Conservation (phyloP, 2,888 invertebrate species). For the Calameuta idolon region DNA sequence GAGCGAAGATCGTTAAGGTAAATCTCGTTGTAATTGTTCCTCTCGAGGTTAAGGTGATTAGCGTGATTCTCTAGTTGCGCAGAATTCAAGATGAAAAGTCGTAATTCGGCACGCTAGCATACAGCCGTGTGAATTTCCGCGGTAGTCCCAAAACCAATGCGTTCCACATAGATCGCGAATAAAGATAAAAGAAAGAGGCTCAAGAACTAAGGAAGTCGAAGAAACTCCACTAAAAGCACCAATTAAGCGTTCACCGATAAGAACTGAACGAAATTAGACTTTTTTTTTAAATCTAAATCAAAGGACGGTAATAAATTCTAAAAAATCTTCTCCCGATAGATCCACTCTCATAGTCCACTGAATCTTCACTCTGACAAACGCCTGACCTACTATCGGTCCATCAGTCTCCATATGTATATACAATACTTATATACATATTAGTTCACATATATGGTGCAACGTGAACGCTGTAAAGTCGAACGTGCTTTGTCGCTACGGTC, state of each 20-base stretch:
- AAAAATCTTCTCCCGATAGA: neutral
- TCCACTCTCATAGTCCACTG: slow-evolving; percentile 2
- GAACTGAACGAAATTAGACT: neutral
- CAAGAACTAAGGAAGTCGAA: neutral
- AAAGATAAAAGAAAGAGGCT: neutral
- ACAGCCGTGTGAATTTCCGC: neutral
- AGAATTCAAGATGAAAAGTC: neutral
- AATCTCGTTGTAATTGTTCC: neutral
- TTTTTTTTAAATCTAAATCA: neutral
- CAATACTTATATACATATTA: neutral
- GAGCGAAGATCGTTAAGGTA: neutral
- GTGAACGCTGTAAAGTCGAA: neutral
- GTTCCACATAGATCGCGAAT: neutral
- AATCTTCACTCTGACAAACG: neutral
- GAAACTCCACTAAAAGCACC: neutral
- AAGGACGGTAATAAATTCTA: neutral
- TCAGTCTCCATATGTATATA: neutral
- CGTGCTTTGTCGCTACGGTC: slow-evolving; percentile 2
- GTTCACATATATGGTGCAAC: neutral
- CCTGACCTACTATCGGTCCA: slow-evolving; percentile 7
- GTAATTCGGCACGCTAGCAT: neutral
- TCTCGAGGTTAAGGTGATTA: neutral
- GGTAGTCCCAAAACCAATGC: neutral
- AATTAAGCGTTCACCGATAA: neutral
- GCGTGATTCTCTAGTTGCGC: neutral